These are phyloP conservation scores for Malurus melanocephalus DNA, from an alignment of 2,113 vertebrate species.

Conservation along the genomic window DNA sequence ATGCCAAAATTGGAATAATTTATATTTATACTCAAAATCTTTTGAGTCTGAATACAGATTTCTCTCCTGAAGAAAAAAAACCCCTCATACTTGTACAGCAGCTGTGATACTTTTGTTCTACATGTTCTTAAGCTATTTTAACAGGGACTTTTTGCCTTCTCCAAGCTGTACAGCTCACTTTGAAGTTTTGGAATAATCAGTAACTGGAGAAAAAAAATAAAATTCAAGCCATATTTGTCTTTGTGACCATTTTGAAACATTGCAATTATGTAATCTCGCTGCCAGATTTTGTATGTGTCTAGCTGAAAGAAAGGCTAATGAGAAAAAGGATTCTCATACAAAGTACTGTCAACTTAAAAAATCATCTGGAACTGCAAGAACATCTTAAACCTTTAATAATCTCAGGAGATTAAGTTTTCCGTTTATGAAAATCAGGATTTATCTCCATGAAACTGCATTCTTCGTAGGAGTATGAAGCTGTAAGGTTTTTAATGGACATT, in stretches of 20 bases:
- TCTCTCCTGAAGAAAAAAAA: background rate
- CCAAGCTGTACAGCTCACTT: background rate
- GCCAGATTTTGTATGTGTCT: conserved; percentile 1
- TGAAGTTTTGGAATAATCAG: background rate
- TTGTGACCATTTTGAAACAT: background rate
- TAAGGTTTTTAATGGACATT: background rate
- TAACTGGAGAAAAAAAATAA: background rate
- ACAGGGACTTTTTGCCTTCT: background rate
- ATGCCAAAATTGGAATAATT: background rate
- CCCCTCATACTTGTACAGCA: background rate
- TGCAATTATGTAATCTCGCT: background rate
- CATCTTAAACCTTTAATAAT: conserved; percentile 30
- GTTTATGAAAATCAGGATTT: background rate
- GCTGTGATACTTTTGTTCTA: background rate
- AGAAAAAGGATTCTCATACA: conserved; percentile 24
- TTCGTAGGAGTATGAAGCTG: background rate
- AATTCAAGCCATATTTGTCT: background rate
- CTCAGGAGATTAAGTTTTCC: background rate
- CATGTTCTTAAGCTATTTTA: background rate
- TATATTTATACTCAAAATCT: background rate
- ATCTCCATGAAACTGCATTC: background rate
- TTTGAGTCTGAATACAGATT: background rate
- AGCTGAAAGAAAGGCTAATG: conserved; percentile 20
- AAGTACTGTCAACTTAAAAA: conserved; percentile 37
- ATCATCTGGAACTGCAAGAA: conserved; percentile 5